phyloP scores from a whole-genome alignment of 1,140 invertebrate genomes.

The Aphelinus atriplicis region DNA sequence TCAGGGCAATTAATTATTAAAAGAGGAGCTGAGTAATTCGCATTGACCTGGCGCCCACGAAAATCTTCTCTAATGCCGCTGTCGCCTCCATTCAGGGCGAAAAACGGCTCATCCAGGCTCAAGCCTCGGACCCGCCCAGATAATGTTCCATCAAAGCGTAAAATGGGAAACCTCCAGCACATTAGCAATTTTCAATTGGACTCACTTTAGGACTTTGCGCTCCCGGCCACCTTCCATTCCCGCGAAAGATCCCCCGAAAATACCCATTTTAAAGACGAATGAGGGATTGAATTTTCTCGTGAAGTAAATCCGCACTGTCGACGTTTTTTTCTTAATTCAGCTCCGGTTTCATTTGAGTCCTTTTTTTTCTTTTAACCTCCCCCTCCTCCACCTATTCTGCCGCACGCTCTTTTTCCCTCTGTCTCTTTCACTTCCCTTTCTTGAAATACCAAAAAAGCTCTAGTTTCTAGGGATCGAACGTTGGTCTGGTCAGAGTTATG shows the following conservation, averaged over 20 bases:
- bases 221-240: not conserved
- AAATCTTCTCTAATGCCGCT: too few relatives aligned
- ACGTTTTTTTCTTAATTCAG: conserved; percentile 7
- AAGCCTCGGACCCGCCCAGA: not conserved
- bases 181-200: not conserved
- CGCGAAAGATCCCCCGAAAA: not conserved
- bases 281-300: conserved; percentile 15
- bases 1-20: too few relatives aligned
- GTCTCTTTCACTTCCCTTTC: not conserved
- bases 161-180: not conserved
- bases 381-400: too few relatives aligned
- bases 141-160: conserved; percentile 15
- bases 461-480: not conserved
- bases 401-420: not conserved
- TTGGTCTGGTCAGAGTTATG: too few relatives aligned
- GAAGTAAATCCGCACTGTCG: not conserved
- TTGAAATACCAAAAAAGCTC: not conserved
- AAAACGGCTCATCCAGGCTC: not conserved
- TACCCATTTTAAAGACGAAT: not conserved
- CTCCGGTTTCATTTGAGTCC: not conserved
- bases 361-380: not conserved
- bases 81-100: not conserved
- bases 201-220: not conserved
- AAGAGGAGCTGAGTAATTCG: too few relatives aligned
- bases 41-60: too few relatives aligned